Base-by-base conservation (phyloP, 2,888 invertebrate species). In the Aphrophora alni region DNA sequence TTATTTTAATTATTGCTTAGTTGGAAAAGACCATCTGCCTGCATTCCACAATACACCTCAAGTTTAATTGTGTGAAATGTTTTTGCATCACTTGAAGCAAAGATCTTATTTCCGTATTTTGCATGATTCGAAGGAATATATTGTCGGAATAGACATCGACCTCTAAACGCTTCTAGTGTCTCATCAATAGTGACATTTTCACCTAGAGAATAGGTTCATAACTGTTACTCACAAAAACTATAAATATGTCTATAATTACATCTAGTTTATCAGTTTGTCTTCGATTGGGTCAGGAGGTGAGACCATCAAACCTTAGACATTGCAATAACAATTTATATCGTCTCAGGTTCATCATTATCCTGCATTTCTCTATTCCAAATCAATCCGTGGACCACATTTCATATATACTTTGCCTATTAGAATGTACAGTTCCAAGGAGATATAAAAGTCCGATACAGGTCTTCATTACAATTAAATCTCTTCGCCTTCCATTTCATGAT, bases 211-310 rank as follows among this genome's bases (percentile, higher is more conserved):
- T 83, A 80, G 82, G 80, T 80, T 80, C 38, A 86, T 84, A 83
- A 33, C 33, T 5, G 33, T 33, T 33, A 33, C 8, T 33, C 8
- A n/a, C 8, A 33, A 87, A 87, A 25, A 77, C 78, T 75, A 84
- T 84, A 83, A 85, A 86, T 44, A 87, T 70, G 28, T 87, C 83
- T 71, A 85, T 79, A 77, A 86, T 83, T 24, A 84, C 81, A n/a
- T 85, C 84, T 24, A 86, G 84, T 77, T 83, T 83, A 77, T 86
- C 85, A 69, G 72, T 59, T 81, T 73, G 71, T 80, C 78, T 83
- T 82, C 82, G 70, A 71, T 86, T 82, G 77, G 85, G 85, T 83
- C 80, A 3, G n/a, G 78, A 81, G 38, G 69, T n/a, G 10, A 44
- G 17, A 51, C 80, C 78, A 33, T 82, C 80, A 69, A 80, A 82